Evolutionary conservation across 2,797 vertebrate species (phyloP), one percentile per base, ranked within the genome.

Genomic region (Microchirus variegatus): DNA sequence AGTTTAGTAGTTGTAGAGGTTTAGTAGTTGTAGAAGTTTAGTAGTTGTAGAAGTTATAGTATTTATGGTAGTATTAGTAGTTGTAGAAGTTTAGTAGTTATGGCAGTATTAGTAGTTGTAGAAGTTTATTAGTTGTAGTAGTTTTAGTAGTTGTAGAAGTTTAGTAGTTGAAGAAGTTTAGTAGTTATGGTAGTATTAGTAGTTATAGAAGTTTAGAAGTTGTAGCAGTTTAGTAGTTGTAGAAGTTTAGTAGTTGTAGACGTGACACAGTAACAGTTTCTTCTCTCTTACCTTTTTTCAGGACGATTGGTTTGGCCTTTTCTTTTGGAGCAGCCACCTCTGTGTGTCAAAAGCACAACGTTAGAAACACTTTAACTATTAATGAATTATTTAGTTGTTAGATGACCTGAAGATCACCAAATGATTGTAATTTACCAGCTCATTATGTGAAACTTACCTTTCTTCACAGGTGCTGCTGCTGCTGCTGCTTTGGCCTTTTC

Each of bases 261-360:
- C 14, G 1, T 9, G 3, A 53, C 35, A 1, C n/a, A 16, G 45
- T 9, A 38, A 9, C 16, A 51, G 6, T 47, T 53, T 11, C 5
- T 53, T 1, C 5, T 31, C 9, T 5, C 41, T 47, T 56, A 87
- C 89, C 84, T 87, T 87, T 89, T 59, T 76, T 84, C 37, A 63
- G 47, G 5, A 64, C 19, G 1, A 12, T 64, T 53, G 81, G 38
- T 80, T 87, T 82, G 15, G 11, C 31, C 69, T 86, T 90, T 70
- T 80, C 63, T 65, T 82, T 78, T 14, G 66, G 49, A 53, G 54
- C 64, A 53, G 68, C 56, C 40, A 63, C 52, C 46, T 78, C 88
- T 89, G 75, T 41, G 43, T 58, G 8, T 57, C n/a, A 80, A 37
- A 73, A 70, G 5, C n/a, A 62, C 0, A 11, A 16, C 6, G 13